Conservation (phyloP, 1,140 invertebrate genomes). For the Rhagoletis pomonella region DNA sequence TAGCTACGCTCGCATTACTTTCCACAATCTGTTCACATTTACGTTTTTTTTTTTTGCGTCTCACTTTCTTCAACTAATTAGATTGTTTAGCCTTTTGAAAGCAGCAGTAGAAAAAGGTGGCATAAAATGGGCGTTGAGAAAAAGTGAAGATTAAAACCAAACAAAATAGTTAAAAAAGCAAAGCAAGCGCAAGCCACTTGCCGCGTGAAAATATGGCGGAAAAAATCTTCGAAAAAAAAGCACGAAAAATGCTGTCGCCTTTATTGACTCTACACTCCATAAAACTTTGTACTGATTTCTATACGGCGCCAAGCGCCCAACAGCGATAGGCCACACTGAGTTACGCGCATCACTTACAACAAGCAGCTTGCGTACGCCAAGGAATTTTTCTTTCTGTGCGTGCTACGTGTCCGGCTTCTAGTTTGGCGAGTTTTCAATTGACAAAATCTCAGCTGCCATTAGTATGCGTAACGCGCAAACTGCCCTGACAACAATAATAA, state of each 20-base stretch:
- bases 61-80: slow-evolving; percentile 27
- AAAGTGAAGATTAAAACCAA: slow-evolving; percentile 8
- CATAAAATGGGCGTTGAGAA: neutral
- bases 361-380: neutral
- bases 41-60: neutral
- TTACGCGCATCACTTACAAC: neutral
- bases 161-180: neutral
- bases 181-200: neutral
- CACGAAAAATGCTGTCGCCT: slow-evolving; percentile 5
- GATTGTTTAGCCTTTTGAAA: slow-evolving; percentile 31
- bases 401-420: neutral
- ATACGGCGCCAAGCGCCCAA: neutral
- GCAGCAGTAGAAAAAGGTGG: neutral
- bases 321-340: slow-evolving; percentile 3
- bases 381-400: neutral
- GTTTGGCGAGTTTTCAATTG: slow-evolving; percentile 21
- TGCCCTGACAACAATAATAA: neutral
- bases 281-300: slow-evolving; percentile 39
- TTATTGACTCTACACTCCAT: slow-evolving; percentile 45
- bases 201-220: neutral
- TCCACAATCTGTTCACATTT: neutral
- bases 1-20: neutral
- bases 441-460: slow-evolving; percentile 10
- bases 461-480: slow-evolving; percentile 37
- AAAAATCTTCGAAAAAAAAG: neutral